These are phyloP conservation scores for Carettochelys insculpta DNA, from an alignment of 2,113 vertebrate genomes.

Conservation along the genomic window DNA sequence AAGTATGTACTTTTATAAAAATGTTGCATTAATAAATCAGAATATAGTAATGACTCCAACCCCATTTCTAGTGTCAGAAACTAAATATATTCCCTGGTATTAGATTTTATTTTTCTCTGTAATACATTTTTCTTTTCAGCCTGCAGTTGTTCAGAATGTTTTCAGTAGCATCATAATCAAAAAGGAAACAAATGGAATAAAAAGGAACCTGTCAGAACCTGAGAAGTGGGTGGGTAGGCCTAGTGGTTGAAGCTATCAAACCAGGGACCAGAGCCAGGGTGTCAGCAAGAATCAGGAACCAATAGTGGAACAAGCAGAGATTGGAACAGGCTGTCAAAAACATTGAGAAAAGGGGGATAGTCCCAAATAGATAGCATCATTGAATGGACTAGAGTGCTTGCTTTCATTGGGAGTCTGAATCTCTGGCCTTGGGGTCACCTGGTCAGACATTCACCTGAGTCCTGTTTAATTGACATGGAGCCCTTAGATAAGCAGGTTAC, in stretches of 20 bases:
- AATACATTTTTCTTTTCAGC: not conserved
- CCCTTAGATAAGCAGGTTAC: not conserved
- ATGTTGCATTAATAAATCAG: slow-evolving; percentile 63
- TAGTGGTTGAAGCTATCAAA: not conserved
- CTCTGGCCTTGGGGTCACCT: not conserved
- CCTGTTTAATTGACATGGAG: not conserved
- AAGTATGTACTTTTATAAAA: slow-evolving; percentile 64
- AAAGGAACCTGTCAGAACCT: not conserved
- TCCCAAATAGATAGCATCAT: not conserved
- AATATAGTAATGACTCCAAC: slow-evolving; percentile 35
- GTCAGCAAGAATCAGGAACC: not conserved
- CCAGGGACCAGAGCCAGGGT: not conserved
- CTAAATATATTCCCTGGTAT: not conserved
- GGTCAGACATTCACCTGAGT: not conserved
- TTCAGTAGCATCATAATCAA: not conserved
- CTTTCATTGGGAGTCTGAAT: not conserved
- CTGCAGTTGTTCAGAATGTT: not conserved
- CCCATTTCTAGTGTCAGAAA: not conserved
- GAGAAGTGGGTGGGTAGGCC: not conserved
- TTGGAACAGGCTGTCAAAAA: not conserved
- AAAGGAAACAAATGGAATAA: not conserved
- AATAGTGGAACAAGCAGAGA: not conserved
- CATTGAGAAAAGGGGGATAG: not conserved
- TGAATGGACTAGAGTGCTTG: not conserved
- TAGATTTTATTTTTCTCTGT: not conserved